A percentile compares a stretch with the other conserved stretches of the same genome.
Conservation (phyloP, 2,113 vertebrate species). For the Syngnathoides biaculeatus region DNA sequence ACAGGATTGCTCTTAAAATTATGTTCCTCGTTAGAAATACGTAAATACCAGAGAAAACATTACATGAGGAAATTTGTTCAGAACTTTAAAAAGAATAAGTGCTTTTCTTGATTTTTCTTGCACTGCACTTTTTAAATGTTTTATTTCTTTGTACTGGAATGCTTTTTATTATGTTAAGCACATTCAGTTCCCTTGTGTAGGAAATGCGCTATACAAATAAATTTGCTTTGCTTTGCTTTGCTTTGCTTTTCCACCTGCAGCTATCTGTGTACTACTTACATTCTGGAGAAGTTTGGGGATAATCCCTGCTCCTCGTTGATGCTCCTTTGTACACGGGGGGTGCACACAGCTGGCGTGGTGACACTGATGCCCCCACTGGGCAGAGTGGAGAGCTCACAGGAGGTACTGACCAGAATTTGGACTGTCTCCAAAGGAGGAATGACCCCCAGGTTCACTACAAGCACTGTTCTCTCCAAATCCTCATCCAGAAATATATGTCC, state of each 20-base stretch:
- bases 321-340: slow-evolving; percentile 81
- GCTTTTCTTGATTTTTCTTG: no score
- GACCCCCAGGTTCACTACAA: slow-evolving; percentile 86
- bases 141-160: no score
- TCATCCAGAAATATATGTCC: slow-evolving; percentile 86
- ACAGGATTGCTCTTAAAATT: background rate
- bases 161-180: no score
- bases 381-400: slow-evolving; percentile 87
- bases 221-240: no score
- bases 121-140: no score
- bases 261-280: slow-evolving; percentile 63
- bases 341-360: slow-evolving; percentile 81
- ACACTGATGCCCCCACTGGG: slow-evolving; percentile 84
- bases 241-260: background rate
- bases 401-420: slow-evolving; percentile 88
- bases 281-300: slow-evolving; percentile 71
- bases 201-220: no score
- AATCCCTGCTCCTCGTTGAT: slow-evolving; percentile 71
- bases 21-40: background rate
- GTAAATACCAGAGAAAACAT: background rate
- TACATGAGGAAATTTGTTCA: background rate
- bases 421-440: slow-evolving; percentile 86
- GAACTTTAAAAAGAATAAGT: background rate
- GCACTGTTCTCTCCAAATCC: slow-evolving; percentile 84
- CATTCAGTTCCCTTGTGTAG: no score